Base-by-base conservation (phyloP, 2,797 vertebrate species). In the Melanogrammus aeglefinus region DNA sequence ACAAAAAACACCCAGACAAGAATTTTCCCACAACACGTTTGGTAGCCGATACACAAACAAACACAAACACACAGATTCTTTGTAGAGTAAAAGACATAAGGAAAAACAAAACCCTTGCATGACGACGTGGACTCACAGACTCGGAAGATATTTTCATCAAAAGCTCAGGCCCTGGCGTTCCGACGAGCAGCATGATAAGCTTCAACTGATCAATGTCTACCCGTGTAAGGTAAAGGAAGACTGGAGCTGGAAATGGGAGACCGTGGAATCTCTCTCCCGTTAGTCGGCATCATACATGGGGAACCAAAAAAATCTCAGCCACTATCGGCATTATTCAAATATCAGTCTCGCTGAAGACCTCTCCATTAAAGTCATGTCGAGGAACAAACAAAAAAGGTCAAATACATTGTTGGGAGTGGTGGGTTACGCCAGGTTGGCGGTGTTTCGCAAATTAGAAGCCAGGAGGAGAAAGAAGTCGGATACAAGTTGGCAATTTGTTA, bases 121-220 rank as follows among this genome's bases (percentile, higher is more conserved):
- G 72, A 85, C 77, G 78, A 86, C 90, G 80, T 80, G 86, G 95
- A 99, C 97, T 99, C 97, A 99, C 97, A 97, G 96, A 96, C 87
- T 98, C 97, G 93, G 97, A 99, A 94, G 97, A 99, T 93, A 99
- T 97, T 99, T 99, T 99, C 97, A 96, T 97, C 95, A 99, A 96
- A 95, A 99, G 96, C 92, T 98, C 97, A 82, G 96, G 95, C 94
- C 95, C 97, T 93, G 98, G 97, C 82, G 96, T 99, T 96, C 98
- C 97, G 94, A 99, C 96, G 94, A 99, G 96, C 94, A 95, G 93
- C 97, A 99, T 96, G 95, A 99, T 99, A 92, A 99, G 97, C 96
- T 98, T 99, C 96, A 99, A 98, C 95, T 99, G 97, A 97, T 99
- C 97, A 97, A 99, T 99, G 95, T 99, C 97, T 99, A 98, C 93